These are phyloP conservation scores for Myotis yumanensis DNA, from an alignment of 2,113 vertebrate genomes.

Conservation along the genomic window DNA sequence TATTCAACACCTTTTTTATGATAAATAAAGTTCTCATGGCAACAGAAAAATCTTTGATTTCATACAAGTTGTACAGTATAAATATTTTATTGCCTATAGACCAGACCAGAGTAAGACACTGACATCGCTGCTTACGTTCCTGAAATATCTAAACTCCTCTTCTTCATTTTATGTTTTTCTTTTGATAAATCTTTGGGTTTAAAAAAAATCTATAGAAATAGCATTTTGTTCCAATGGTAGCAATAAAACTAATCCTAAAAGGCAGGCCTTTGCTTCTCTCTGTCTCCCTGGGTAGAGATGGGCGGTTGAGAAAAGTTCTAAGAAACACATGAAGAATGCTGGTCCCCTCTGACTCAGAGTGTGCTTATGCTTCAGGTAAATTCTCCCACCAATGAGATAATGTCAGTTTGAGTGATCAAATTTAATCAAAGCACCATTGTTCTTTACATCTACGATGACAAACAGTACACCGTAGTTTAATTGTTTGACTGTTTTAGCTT, in stretches of 20 bases:
- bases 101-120: conserved; percentile 25
- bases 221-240: conserved; percentile 56
- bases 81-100: conserved; percentile 69
- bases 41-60: conserved; percentile 62
- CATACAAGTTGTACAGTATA: conserved; percentile 63
- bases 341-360: neutral
- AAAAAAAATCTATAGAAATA: conserved; percentile 60
- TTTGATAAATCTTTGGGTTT: conserved; percentile 59
- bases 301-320: neutral
- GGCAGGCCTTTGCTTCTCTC: conserved; percentile 31
- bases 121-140: conserved; percentile 3
- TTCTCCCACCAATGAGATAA: neutral
- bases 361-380: neutral
- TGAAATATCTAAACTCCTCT: conserved; percentile 48
- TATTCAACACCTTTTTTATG: neutral
- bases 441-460: neutral
- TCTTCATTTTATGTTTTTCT: conserved; percentile 46
- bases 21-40: conserved; percentile 26
- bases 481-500: neutral
- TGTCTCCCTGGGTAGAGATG: neutral
- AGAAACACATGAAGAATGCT: neutral
- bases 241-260: conserved; percentile 57
- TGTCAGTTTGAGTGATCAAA: neutral
- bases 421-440: neutral
- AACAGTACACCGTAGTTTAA: neutral